Evolutionary conservation across 2,888 invertebrate species (phyloP).

Genomic region (Acanthosepion lycidas): DNA sequence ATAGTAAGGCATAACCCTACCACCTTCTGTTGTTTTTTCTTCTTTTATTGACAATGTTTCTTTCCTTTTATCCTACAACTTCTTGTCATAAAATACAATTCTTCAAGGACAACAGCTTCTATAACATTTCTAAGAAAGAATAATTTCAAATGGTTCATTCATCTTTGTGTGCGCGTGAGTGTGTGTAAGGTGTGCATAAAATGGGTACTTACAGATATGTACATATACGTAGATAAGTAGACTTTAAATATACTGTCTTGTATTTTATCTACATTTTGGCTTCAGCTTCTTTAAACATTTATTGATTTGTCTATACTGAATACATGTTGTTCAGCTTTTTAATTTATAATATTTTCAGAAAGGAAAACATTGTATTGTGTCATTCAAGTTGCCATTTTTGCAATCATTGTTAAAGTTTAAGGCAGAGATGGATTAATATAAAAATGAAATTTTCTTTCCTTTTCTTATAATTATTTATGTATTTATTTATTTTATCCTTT

Average conservation of each 20-base stretch:
- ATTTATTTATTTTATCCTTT: neutral
- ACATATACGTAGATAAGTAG: neutral
- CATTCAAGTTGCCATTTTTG: neutral
- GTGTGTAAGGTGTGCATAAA: neutral
- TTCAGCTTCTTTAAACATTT: neutral
- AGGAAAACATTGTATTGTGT: neutral
- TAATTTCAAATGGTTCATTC: neutral
- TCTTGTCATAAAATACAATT: neutral
- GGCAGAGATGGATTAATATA: slow-evolving; percentile 20
- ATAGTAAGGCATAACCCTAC: neutral
- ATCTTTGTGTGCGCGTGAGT: neutral
- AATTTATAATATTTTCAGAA: neutral
- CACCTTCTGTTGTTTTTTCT: neutral
- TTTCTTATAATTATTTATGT: neutral
- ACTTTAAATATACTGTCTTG: neutral
- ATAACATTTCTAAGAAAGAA: neutral
- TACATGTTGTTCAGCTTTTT: neutral
- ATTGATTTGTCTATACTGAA: neutral
- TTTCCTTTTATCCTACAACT: neutral
- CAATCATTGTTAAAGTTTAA: slow-evolving; percentile 17
- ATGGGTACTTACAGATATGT: neutral
- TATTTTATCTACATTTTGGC: neutral
- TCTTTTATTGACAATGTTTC: neutral
- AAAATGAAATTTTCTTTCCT: neutral
- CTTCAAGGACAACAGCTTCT: slow-evolving; percentile 17